Percentiles rank a stretch among this genome's conserved stretches.
phyloP scores from a whole-genome alignment of 1,140 invertebrate species.

The Drosophila orena region DNA sequence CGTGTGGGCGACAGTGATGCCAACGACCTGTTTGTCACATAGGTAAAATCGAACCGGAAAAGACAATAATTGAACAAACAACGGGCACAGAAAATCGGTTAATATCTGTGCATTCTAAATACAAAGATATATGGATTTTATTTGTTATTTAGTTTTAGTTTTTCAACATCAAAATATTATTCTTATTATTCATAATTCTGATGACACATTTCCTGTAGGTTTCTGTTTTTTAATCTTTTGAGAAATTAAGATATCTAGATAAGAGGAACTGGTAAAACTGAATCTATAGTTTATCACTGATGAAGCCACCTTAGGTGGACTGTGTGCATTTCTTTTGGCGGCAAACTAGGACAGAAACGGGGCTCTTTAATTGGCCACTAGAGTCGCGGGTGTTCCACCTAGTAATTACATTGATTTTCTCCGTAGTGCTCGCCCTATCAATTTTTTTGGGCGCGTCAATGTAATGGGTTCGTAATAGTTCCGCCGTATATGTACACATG shows the following conservation, averaged over 20 bases:
- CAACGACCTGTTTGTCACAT: conserved; percentile 4
- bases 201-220: too few species aligned
- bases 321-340: conserved; percentile 42
- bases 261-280: background rate
- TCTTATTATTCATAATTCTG: too few species aligned
- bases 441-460: conserved; percentile 70
- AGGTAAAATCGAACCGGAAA: background rate
- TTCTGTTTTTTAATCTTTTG: too few species aligned
- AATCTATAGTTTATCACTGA: background rate
- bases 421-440: conserved; percentile 54
- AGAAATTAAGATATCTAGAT: too few species aligned
- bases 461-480: conserved; percentile 71
- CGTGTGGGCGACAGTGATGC: background rate
- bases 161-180: too few species aligned
- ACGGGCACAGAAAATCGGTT: background rate
- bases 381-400: conserved; percentile 7
- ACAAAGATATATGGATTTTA: background rate
- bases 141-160: background rate
- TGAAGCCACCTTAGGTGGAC: background rate
- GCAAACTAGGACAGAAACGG: conserved; percentile 28
- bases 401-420: conserved; percentile 80
- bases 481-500: background rate
- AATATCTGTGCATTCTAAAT: background rate
- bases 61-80: background rate
- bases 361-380: conserved; percentile 60